Base-by-base conservation (phyloP, 2,888 invertebrate genomes). In the Teleogryllus oceanicus region DNA sequence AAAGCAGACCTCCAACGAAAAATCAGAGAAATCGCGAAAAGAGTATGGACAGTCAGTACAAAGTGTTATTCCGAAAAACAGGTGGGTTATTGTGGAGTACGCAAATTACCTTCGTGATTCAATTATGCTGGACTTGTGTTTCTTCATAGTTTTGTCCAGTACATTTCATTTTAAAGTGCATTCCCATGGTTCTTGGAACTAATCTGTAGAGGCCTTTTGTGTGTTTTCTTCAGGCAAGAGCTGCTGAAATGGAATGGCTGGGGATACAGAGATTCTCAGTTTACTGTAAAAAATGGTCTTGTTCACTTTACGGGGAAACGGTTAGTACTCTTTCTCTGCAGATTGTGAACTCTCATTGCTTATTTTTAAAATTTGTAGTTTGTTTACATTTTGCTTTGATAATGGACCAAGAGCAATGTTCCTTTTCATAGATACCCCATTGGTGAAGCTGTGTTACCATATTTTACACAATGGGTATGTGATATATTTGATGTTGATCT, bases 161-260 rank as follows among this genome's bases (percentile, higher is more conserved):
- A 8, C 5, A 37, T 37, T 37, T 37, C 5, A 37, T 37, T 37
- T 37, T 37, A 37, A 37, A 37, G 5, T 37, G 37, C 10, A 4
- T 37, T 8, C 37, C 37, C 5, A 37, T 37, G 37, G 8, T 5
- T 37, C 37, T 37, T 37, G 4, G 37, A 37, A 37, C 37, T 37
- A 37, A 37, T 37, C 37, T 37, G 8, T 37, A 8, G 37, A 37
- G 37, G 37, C 8, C 8, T 8, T 37, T 5, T 37, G 5, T 37
- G 37, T 74, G 80, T 83, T 80, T 80, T 80, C 89, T 89, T 80
- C 89, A 98, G 98, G 85, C 96, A 97, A 88, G 94, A 97, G 79
- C 87, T 96, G 62, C 89, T 99, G 78, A 98, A 97, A 89, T 99
- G 99, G 99, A 97, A 98, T 88, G 99, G 99, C 37, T 99, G 99